Evolutionary conservation across 2,888 invertebrate genomes (phyloP), one percentile per base, ranked within the genome.

Genomic region (Phlogophora meticulosa): DNA sequence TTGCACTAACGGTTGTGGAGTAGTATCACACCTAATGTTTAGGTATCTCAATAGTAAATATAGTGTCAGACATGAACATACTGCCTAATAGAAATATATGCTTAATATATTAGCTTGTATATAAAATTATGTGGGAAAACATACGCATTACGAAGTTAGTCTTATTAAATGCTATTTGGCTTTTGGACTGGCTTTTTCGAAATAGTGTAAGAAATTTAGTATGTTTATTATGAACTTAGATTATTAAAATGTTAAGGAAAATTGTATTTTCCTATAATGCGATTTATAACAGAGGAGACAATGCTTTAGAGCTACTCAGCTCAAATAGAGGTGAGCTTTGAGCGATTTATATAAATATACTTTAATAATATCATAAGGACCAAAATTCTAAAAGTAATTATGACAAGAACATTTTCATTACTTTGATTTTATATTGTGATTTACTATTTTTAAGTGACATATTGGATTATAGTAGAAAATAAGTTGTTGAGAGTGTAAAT

Each of bases 81-180:
- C 72, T 83, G 80, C 75, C 75, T 69, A 58, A 74, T 80, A 84
- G 45, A 72, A 78, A 68, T 78, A 79, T 84, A 80, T 86, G 76
- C 84, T 85, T 86, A 87, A 85, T 77, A 83, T 87, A 88, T 87
- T 90, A 91, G 88, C 87, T 89, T 92, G 90, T 94, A 93, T 87
- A 88, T 93, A 92, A 93, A 93, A 89, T 88, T 93, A 90, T 93
- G 94, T 94, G 95, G 95, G 95, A 95, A 95, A 95, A 92, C 91
- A 95, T 95, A 93, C 95, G 95, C 95, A 92, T 95, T 95, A 95
- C 92, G 89, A 90, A 90, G 89, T 91, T 94, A 94, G 93, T 92
- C 88, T 92, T 93, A 92, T 89, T 88, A 90, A 91, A 91, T 90
- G 93, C 93, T 87, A 87, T 89, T 90, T 89, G 90, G 92, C 94